Base-by-base conservation (phyloP, 2,113 vertebrate genomes). In the Lasiurus borealis region DNA sequence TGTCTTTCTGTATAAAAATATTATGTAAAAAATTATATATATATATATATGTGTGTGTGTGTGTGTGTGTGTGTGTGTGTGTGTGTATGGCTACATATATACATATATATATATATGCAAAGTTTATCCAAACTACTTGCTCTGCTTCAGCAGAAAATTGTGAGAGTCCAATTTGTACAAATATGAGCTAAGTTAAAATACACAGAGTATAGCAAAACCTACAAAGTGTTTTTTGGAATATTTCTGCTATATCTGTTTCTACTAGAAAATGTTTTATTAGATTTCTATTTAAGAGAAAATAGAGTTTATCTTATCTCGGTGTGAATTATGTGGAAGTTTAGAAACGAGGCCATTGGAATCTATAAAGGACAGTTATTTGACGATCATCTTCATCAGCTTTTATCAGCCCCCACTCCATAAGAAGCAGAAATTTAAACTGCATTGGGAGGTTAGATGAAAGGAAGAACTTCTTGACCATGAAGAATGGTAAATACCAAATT, bases 231-330 rank as follows among this genome's bases (percentile, higher is more conserved):
- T 77, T 31, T 31, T 52, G n/a, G 27, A 73, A n/a, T 64, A 91
- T 71, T 89, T 94, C 36, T 69, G 25, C 14, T 54, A 13, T 13
- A 16, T 3, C 57, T 83, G 46, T 64, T 83, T 83, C 80, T 46
- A 46, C 4, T 19, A 80, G 44, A 91, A 72, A 64, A 3, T 80
- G 93, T 93, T 82, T 80, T 89, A 76, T 73, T 68, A 69, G 27
- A 91, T 91, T 89, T 81, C 66, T 87, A 88, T 19, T 36, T 52
- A 68, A 52, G 31, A 82, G 31, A 86, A 93, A 94, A 87, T 29
- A 88, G 23, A 23, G 5, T 69, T 68, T 46, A 73, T 21, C 54
- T 62, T 68, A 78, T n/a, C 12, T 87, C 72, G 19, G 27, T 75
- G 40, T 62, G 82, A 44, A 92, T 85, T 87, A 96, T 40, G 6